phyloP scores from a whole-genome alignment of 2,113 vertebrate species.

The Cygnus atratus region DNA sequence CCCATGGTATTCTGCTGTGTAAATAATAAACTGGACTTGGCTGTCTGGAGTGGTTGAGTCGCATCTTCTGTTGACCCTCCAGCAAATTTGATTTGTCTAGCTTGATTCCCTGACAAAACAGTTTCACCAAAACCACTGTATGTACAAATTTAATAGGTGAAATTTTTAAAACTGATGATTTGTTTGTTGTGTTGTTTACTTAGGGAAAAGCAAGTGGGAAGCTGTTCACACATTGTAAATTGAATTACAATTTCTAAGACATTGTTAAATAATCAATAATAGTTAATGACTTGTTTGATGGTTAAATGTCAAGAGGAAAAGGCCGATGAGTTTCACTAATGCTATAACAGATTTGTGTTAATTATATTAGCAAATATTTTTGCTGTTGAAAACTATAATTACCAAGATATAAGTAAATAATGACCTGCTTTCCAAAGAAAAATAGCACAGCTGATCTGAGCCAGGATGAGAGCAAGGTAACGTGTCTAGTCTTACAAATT shows the following conservation, averaged over 20 bases:
- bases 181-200: neutral
- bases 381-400: neutral
- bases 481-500: neutral
- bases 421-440: neutral
- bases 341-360: neutral
- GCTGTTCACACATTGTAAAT: neutral
- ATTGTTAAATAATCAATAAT: constrained; percentile 25
- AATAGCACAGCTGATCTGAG: neutral
- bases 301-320: constrained; percentile 29
- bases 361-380: neutral
- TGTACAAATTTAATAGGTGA: neutral
- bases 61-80: neutral
- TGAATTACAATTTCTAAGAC: neutral
- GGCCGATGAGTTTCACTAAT: neutral
- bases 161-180: neutral
- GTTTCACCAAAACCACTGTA: neutral
- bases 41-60: neutral
- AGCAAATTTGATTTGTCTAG: neutral
- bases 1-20: neutral
- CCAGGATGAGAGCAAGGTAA: neutral
- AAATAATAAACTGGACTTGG: neutral
- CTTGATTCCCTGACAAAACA: neutral
- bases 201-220: neutral
- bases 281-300: constrained; percentile 15
- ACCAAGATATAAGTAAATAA: neutral